These are phyloP conservation scores for Astyanax mexicanus DNA, from an alignment of 2,797 vertebrate genomes.

Conservation along the genomic window DNA sequence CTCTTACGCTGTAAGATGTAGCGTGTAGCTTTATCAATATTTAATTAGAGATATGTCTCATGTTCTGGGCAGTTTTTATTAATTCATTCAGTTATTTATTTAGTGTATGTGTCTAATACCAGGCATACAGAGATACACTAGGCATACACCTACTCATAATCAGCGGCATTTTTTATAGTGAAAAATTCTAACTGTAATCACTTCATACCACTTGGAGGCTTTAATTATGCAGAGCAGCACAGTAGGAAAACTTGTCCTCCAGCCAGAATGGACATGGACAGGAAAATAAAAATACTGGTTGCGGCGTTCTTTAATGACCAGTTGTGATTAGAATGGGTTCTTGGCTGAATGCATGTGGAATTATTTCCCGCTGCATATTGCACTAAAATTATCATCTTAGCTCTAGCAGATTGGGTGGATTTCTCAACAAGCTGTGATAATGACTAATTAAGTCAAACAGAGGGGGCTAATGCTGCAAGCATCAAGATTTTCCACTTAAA, in stretches of 20 bases:
- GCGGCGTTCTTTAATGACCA: conserved; percentile 8
- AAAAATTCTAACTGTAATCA: too few relatives aligned
- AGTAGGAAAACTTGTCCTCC: neutral
- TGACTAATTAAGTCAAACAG: conserved; percentile 53
- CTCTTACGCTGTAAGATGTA: neutral
- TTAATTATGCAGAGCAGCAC: neutral
- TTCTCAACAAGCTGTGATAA: conserved; percentile 57
- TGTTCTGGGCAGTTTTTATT: too few relatives aligned
- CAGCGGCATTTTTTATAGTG: too few relatives aligned
- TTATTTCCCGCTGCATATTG: conserved; percentile 27
- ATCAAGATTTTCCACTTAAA: conserved; percentile 49
- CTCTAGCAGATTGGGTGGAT: conserved; percentile 40
- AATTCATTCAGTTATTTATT: too few relatives aligned
- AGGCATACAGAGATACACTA: too few relatives aligned
- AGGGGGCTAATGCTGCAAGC: conserved; percentile 30
- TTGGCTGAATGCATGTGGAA: conserved; percentile 28
- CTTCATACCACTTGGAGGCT: too few relatives aligned
- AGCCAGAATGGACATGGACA: conserved; percentile 3
- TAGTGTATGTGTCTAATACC: too few relatives aligned
- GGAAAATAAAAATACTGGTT: neutral
- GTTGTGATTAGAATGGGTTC: conserved; percentile 19
- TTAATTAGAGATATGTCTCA: too few relatives aligned
- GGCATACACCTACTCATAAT: too few relatives aligned
- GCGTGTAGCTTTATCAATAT: neutral
- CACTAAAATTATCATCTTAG: conserved; percentile 38